phyloP scores from a whole-genome alignment of 2,113 vertebrate species.

The Physeter macrocephalus region DNA sequence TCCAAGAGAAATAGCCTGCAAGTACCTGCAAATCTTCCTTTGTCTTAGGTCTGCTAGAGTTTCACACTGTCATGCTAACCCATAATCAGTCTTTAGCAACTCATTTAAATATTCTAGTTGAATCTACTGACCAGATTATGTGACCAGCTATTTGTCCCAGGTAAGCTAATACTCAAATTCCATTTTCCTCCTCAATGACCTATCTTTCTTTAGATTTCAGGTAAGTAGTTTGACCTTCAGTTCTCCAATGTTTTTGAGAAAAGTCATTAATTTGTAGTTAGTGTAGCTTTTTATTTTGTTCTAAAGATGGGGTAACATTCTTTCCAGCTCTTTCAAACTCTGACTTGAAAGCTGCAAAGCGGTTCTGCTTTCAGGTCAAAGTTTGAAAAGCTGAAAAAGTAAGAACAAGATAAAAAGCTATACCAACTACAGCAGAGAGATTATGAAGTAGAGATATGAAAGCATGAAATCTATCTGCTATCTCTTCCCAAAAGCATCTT shows the following conservation, averaged over 20 bases:
- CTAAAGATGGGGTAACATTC: neutral
- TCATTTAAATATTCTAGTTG: neutral
- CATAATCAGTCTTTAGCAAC: neutral
- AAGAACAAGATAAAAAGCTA: neutral
- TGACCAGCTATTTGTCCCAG: neutral
- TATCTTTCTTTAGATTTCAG: neutral
- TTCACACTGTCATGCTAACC: neutral
- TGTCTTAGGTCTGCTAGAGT: neutral
- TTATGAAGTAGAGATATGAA: neutral
- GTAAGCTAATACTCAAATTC: neutral
- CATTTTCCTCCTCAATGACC: neutral
- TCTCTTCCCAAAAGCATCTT: neutral
- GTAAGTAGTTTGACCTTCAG: neutral
- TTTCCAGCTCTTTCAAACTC: neutral
- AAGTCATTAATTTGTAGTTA: neutral
- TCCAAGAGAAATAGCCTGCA: neutral
- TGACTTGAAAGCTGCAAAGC: neutral
- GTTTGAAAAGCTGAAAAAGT: neutral
- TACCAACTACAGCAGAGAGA: neutral
- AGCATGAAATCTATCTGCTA: neutral
- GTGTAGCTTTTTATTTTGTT: neutral
- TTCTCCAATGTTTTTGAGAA: neutral
- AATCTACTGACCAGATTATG: neutral
- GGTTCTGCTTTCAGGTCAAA: neutral
- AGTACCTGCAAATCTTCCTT: neutral